These are phyloP conservation scores for Brachionus plicatilis DNA, from an alignment of 1,140 invertebrate species.

Conservation along the genomic window DNA sequence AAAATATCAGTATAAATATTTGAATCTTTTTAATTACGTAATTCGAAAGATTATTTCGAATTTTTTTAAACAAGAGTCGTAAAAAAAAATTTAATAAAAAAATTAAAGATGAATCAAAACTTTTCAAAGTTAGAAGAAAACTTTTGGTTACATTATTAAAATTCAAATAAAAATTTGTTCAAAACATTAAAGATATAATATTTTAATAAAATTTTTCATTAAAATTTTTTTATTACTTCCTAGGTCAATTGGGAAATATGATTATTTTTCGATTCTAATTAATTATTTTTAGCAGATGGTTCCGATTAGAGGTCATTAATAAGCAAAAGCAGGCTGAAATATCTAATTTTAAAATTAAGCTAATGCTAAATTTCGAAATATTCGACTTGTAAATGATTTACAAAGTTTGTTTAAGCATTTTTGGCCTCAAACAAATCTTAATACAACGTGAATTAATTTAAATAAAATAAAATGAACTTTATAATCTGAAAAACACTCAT, in stretches of 20 bases:
- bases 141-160: neutral
- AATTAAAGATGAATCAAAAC: no score
- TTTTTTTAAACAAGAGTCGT: no score
- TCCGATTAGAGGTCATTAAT: neutral
- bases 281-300: neutral
- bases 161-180: neutral
- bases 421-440: neutral
- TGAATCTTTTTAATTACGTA: no score
- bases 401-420: neutral
- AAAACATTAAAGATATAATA: no score
- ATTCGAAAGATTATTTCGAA: no score
- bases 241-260: neutral
- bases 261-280: neutral
- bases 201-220: neutral
- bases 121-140: no score
- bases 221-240: neutral
- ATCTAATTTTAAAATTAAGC: neutral
- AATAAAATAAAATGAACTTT: neutral
- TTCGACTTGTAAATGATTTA: neutral
- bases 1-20: no score
- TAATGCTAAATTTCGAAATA: neutral
- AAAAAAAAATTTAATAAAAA: no score
- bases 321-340: neutral
- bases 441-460: neutral
- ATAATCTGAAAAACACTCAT: neutral